A percentile compares a stretch with the other conserved stretches of the same genome.
Evolutionary conservation across 2,888 invertebrate genomes (phyloP).

Genomic region (Notodonta ziczac): DNA sequence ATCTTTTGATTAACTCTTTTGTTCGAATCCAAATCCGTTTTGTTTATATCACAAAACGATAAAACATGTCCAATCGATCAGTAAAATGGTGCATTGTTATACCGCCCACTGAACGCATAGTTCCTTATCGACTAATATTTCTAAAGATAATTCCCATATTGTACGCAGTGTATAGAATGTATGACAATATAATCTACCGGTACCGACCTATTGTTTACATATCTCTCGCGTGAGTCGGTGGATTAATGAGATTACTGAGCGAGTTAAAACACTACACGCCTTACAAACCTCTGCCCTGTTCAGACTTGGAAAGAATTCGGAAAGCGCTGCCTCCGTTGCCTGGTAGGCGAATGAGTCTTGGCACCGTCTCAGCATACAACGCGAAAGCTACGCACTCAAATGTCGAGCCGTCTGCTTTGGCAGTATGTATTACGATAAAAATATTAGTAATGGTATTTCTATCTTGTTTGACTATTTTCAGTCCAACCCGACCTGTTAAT

Average conservation of each 20-base stretch:
- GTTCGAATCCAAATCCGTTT: constrained; percentile 2
- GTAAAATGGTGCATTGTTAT: constrained; percentile 1
- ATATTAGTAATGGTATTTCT: too few relatives aligned
- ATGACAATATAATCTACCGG: constrained; percentile 36
- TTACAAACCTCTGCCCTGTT: constrained; percentile 1
- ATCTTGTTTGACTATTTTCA: too few relatives aligned
- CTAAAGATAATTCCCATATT: constrained; percentile 4
- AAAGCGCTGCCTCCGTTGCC: background rate
- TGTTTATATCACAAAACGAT: background rate
- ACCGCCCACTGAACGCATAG: constrained; percentile 1
- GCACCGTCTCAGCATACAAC: too few relatives aligned
- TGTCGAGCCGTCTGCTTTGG: too few relatives aligned
- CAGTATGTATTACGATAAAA: too few relatives aligned
- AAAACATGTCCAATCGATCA: background rate
- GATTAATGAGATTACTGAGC: constrained; percentile 31
- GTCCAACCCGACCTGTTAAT: too few relatives aligned
- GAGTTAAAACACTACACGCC: constrained; percentile 33
- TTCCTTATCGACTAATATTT: constrained; percentile 3
- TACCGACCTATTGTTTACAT: constrained; percentile 37
- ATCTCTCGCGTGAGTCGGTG: constrained; percentile 31
- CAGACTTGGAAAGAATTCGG: background rate
- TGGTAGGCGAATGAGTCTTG: too few relatives aligned
- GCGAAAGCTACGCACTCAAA: too few relatives aligned
- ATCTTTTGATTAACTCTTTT: background rate
- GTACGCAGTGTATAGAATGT: constrained; percentile 14